Percentiles rank a stretch among this genome's conserved stretches.
Evolutionary conservation across 1,140 invertebrate genomes (phyloP).

Genomic region (Cydia strobilella): DNA sequence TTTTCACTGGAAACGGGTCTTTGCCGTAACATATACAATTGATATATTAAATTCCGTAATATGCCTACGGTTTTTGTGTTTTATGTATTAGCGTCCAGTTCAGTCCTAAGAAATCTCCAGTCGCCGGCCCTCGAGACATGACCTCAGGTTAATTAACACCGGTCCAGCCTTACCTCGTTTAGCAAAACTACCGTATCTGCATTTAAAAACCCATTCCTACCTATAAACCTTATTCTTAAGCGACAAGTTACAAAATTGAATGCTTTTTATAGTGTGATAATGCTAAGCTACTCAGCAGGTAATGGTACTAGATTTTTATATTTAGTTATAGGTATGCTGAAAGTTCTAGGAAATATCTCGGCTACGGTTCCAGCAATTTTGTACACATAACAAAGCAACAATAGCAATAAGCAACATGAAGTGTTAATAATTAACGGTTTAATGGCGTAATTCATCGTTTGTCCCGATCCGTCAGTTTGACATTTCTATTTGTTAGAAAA

Average conservation of each 20-base stretch:
- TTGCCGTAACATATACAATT: too few species aligned
- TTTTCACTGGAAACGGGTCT: too few species aligned
- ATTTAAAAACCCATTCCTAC: background rate
- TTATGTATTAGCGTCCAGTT: background rate
- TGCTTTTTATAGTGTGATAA: background rate
- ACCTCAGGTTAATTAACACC: conserved; percentile 16
- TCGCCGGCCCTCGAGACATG: background rate
- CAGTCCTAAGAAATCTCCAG: background rate
- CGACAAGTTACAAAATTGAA: background rate
- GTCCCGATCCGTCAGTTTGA: too few species aligned
- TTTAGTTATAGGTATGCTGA: too few species aligned
- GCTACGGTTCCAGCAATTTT: too few species aligned
- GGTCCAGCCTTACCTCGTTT: background rate
- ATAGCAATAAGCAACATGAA: too few species aligned
- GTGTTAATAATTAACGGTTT: too few species aligned
- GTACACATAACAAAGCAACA: too few species aligned
- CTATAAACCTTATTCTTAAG: background rate
- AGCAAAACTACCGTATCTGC: background rate
- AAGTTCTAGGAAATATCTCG: too few species aligned
- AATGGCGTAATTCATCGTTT: too few species aligned
- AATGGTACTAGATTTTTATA: too few species aligned
- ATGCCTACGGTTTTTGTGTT: background rate
- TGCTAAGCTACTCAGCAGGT: background rate
- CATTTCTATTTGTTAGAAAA: too few species aligned
- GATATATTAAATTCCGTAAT: background rate